phyloP scores from a whole-genome alignment of 2,113 vertebrate genomes.

The Gadus macrocephalus region DNA sequence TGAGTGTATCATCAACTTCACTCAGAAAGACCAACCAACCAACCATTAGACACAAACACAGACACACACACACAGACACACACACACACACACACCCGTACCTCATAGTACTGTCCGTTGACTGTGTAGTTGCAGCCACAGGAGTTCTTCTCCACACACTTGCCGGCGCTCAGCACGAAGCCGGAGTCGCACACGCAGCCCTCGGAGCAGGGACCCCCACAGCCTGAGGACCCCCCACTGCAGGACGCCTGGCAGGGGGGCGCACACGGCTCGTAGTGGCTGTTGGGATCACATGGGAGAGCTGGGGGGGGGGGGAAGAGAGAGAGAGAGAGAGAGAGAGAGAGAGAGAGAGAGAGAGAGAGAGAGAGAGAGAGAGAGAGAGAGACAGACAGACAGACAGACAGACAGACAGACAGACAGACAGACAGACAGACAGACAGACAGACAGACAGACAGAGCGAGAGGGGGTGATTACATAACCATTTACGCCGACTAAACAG shows the following conservation, averaged over 20 bases:
- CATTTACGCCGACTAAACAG: too few species aligned
- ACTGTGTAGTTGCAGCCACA: slow-evolving; percentile 62
- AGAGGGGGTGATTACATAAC: too few species aligned
- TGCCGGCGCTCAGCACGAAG: slow-evolving; percentile 68
- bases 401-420: neutral
- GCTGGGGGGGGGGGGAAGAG: slow-evolving; percentile 39
- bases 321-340: neutral
- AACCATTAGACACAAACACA: too few species aligned
- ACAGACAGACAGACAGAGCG: neutral
- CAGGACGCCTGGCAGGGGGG: slow-evolving; percentile 64
- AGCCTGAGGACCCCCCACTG: slow-evolving; percentile 42
- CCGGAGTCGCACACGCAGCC: slow-evolving; percentile 69
- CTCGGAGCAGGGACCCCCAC: slow-evolving; percentile 65
- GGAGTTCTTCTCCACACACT: slow-evolving; percentile 56
- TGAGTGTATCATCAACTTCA: too few species aligned
- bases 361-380: neutral
- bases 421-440: neutral
- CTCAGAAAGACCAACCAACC: too few species aligned
- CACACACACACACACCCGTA: neutral
- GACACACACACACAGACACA: too few species aligned
- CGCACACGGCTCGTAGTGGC: slow-evolving; percentile 67
- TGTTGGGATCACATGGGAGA: slow-evolving; percentile 59
- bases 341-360: too few species aligned
- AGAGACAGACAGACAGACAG: neutral
- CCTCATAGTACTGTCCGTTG: slow-evolving; percentile 69